Evolutionary conservation across 2,888 invertebrate species (phyloP).

Genomic region (Trisateles emortualis): DNA sequence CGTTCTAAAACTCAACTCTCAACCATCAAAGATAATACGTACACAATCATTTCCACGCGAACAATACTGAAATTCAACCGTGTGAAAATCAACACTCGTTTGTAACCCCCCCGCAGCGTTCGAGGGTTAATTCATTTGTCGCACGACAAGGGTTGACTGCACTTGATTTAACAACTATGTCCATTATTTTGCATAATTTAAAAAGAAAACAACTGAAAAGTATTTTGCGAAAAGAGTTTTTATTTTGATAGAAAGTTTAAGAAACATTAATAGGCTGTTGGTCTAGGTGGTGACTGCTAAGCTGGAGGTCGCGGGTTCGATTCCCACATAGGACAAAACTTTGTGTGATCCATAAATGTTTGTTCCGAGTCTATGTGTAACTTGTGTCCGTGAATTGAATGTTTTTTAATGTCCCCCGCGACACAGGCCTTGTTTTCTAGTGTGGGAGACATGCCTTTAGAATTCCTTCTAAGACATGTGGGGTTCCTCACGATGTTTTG

Average conservation of each 20-base stretch:
- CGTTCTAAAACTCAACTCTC: slow-evolving; percentile 10
- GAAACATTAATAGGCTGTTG: too few relatives aligned
- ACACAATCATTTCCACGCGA: slow-evolving; percentile 41
- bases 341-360: too few relatives aligned
- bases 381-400: too few relatives aligned
- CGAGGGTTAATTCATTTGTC: slow-evolving; percentile 50
- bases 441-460: too few relatives aligned
- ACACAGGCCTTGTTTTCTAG: too few relatives aligned
- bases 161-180: slow-evolving; percentile 51
- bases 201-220: slow-evolving; percentile 20
- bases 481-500: too few relatives aligned
- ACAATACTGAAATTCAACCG: slow-evolving; percentile 36
- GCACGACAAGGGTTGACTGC: slow-evolving; percentile 37
- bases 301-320: too few relatives aligned
- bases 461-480: too few relatives aligned
- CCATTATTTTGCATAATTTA: slow-evolving; percentile 46
- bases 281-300: too few relatives aligned
- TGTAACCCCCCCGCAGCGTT: slow-evolving; percentile 39
- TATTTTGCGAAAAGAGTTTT: background rate
- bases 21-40: slow-evolving; percentile 17
- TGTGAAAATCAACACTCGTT: slow-evolving; percentile 47
- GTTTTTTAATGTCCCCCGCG: too few relatives aligned
- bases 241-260: background rate
- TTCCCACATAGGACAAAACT: too few relatives aligned
- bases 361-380: too few relatives aligned